A percentile compares a stretch with the other conserved stretches of the same genome.
These are phyloP conservation scores for Lottia gigantea DNA, from an alignment of 2,888 invertebrate genomes.

Conservation along the genomic window DNA sequence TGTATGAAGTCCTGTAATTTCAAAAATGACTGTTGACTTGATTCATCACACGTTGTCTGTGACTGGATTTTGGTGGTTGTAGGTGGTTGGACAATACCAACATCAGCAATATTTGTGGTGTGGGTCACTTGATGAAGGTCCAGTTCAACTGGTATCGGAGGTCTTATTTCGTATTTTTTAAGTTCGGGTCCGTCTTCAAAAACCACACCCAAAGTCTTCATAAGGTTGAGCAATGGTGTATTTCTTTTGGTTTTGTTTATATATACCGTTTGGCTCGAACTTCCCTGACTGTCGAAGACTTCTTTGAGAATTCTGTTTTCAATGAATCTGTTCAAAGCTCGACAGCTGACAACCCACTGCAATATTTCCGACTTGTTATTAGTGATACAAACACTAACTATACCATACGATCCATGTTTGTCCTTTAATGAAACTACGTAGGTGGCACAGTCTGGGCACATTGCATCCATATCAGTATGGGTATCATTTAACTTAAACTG, in stretches of 20 bases:
- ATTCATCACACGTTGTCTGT: too few species aligned
- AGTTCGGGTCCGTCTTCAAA: not conserved
- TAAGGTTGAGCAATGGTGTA: not conserved
- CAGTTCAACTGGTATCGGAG: not conserved
- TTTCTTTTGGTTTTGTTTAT: slow-evolving; percentile 2
- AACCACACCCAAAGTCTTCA: not conserved
- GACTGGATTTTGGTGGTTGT: not conserved
- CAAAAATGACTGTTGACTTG: too few species aligned
- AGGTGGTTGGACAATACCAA: not conserved
- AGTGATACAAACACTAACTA: not conserved
- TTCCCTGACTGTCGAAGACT: not conserved
- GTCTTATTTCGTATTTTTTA: not conserved
- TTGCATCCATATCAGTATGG: not conserved
- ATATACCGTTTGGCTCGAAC: not conserved
- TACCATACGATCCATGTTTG: not conserved
- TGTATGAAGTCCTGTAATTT: not conserved
- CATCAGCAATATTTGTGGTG: not conserved
- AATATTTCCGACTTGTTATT: not conserved
- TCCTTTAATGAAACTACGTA: not conserved
- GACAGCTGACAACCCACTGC: not conserved
- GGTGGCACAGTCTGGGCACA: not conserved
- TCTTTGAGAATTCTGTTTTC: not conserved
- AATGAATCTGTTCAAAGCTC: not conserved
- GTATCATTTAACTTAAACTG: slow-evolving; percentile 1
- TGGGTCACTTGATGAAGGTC: not conserved